These are phyloP conservation scores for Megalurothrips usitatus DNA, from an alignment of 2,888 invertebrate genomes.

Conservation along the genomic window DNA sequence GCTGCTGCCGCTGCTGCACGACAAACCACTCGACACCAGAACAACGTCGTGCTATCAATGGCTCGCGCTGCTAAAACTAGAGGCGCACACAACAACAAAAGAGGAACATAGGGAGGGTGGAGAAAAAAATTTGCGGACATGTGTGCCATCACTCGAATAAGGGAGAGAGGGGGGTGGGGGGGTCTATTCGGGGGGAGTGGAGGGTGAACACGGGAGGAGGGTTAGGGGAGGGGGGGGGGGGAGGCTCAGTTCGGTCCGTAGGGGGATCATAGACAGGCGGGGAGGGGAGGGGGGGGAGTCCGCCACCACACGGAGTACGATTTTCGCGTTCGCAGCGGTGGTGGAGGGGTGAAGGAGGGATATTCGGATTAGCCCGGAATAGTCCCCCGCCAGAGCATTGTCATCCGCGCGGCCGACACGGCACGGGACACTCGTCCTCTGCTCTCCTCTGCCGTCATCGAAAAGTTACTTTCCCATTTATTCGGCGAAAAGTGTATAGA, in stretches of 20 bases:
- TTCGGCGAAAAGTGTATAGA: no score
- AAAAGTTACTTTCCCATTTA: no score
- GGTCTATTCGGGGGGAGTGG: not conserved
- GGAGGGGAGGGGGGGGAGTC: not conserved
- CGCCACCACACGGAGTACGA: not conserved
- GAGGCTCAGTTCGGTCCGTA: not conserved
- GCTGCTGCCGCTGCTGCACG: not conserved
- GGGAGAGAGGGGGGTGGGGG: not conserved
- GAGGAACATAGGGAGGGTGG: not conserved
- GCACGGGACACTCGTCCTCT: not conserved
- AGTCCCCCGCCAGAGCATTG: not conserved
- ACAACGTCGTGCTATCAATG: not conserved
- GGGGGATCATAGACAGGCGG: not conserved
- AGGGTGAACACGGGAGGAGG: not conserved
- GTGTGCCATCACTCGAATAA: not conserved
- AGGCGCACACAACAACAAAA: not conserved
- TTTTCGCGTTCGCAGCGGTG: not conserved
- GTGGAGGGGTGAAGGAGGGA: constrained; percentile 4
- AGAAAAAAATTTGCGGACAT: not conserved
- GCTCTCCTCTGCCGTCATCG: no score
- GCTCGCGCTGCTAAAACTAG: not conserved
- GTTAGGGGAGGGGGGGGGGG: not conserved
- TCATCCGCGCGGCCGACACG: not conserved
- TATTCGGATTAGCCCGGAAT: constrained; percentile 20
- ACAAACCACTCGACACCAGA: not conserved